phyloP scores from a whole-genome alignment of 2,888 invertebrate genomes.

The Pseudolycoriella hygida region DNA sequence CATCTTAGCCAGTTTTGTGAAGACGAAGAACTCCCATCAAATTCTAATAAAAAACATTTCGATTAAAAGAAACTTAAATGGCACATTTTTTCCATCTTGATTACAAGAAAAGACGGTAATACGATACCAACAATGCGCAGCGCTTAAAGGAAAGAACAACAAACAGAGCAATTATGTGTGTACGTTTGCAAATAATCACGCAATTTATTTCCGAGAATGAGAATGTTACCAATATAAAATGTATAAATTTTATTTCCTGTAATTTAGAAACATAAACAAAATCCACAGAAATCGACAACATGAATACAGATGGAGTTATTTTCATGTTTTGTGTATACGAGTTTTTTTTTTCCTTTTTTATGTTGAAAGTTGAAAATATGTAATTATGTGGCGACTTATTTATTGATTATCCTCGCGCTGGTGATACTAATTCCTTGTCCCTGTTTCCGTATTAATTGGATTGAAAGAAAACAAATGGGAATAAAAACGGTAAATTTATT shows the following conservation, averaged over 20 bases:
- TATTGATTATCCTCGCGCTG: not conserved
- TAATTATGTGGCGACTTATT: not conserved
- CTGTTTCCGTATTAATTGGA: too few species aligned
- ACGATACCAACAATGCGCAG: too few species aligned
- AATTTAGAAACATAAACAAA: not conserved
- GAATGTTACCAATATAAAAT: not conserved
- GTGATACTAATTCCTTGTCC: too few species aligned
- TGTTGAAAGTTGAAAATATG: not conserved
- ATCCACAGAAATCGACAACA: not conserved
- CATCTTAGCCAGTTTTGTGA: too few species aligned
- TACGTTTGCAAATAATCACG: not conserved
- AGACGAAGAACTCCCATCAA: too few species aligned
- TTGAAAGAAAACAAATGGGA: too few species aligned
- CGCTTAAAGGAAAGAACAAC: not conserved
- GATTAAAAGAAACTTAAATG: too few species aligned
- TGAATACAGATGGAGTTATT: too few species aligned
- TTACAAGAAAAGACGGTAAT: too few species aligned
- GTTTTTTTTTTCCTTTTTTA: not conserved
- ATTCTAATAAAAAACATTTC: too few species aligned
- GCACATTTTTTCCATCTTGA: too few species aligned
- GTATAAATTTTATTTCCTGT: not conserved
- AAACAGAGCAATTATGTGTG: constrained; percentile 1
- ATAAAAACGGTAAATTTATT: too few species aligned
- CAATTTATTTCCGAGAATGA: not conserved
- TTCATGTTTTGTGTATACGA: not conserved